Evolutionary conservation across 1,140 invertebrate genomes (phyloP).

Genomic region (Semibalanus balanoides): DNA sequence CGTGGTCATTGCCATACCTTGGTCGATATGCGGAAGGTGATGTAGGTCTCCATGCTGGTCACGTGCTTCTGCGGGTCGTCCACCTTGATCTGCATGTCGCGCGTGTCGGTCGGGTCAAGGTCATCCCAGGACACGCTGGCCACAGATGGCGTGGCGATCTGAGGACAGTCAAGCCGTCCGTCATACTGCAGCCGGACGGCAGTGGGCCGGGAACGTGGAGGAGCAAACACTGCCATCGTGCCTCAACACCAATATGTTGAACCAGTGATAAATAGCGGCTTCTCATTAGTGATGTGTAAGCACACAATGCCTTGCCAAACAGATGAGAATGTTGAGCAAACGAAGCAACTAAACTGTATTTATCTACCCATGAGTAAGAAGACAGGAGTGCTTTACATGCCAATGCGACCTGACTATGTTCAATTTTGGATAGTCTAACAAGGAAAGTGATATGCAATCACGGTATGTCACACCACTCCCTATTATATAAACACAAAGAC

Average conservation of each 20-base stretch:
- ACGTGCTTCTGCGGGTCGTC: conserved; percentile 65
- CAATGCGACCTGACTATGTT: too few relatives aligned
- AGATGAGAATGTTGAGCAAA: too few relatives aligned
- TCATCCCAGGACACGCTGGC: conserved; percentile 23
- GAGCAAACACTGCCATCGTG: not conserved
- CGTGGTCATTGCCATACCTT: too few relatives aligned
- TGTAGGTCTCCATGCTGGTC: conserved; percentile 55
- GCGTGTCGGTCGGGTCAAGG: conserved; percentile 36
- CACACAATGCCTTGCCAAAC: too few relatives aligned
- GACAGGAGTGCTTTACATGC: too few relatives aligned
- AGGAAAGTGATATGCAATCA: too few relatives aligned
- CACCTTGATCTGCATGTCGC: conserved; percentile 50
- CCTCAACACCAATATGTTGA: not conserved
- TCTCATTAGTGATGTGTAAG: too few relatives aligned
- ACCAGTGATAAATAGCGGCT: not conserved
- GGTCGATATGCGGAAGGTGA: conserved; percentile 51
- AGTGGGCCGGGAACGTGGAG: not conserved
- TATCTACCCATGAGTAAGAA: too few relatives aligned
- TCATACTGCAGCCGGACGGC: too few relatives aligned
- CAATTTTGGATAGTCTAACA: too few relatives aligned
- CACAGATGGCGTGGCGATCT: not conserved
- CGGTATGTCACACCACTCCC: not conserved
- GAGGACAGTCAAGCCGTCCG: not conserved
- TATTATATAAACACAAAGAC: not conserved
- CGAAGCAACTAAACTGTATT: too few relatives aligned